These are phyloP conservation scores for Drosophila obscura DNA, from an alignment of 1,140 invertebrate species.

Conservation along the genomic window DNA sequence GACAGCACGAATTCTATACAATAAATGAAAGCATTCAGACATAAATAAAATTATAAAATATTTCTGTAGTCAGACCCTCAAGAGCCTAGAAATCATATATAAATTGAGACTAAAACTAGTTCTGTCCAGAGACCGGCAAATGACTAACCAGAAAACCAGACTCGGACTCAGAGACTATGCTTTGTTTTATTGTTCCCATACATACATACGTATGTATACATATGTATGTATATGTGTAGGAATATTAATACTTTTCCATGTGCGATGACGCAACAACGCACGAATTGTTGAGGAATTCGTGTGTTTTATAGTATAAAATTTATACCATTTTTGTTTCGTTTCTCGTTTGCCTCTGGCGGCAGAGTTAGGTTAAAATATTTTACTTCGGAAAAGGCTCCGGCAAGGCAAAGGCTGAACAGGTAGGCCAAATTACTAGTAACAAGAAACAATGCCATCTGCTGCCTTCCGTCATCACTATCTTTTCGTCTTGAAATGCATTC, in stretches of 20 bases:
- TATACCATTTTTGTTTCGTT: conserved; percentile 4
- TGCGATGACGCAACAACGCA: conserved; percentile 71
- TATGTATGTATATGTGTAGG: conserved; percentile 2
- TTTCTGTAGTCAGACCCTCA: conserved; percentile 8
- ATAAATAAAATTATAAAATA: conserved; percentile 31
- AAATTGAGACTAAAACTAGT: conserved; percentile 46
- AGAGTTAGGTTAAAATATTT: conserved; percentile 49
- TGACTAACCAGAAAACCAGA: conserved; percentile 54
- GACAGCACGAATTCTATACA: conserved; percentile 6
- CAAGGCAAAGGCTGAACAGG: conserved; percentile 37
- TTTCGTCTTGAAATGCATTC: conserved; percentile 30
- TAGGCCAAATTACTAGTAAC: conserved; percentile 8
- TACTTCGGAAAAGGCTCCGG: conserved; percentile 36
- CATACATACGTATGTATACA: conserved; percentile 8
- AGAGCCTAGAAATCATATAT: background rate
- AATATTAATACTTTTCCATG: conserved; percentile 49
- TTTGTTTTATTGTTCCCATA: conserved; percentile 43
- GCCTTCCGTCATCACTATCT: background rate
- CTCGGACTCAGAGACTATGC: conserved; percentile 44
- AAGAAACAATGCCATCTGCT: conserved; percentile 44
- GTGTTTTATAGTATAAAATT: conserved; percentile 27
- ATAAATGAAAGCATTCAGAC: background rate
- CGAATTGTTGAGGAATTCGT: conserved; percentile 62
- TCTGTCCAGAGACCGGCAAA: conserved; percentile 40
- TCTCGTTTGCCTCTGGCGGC: conserved; percentile 34